Conservation (phyloP, 2,113 vertebrate genomes). For the Lipophrys pholis region DNA sequence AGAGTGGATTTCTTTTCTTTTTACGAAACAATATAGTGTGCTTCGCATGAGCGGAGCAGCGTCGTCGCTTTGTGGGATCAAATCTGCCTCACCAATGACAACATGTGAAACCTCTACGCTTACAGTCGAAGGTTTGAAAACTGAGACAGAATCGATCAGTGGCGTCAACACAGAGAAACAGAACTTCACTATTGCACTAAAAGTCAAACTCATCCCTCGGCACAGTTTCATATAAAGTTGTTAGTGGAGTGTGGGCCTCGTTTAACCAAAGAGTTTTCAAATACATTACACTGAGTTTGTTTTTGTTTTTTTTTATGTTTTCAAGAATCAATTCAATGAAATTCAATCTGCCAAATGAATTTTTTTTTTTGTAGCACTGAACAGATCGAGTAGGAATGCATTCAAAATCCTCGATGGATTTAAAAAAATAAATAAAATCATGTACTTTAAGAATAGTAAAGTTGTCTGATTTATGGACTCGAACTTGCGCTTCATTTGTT, state of each 20-base stretch:
- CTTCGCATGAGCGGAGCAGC: neutral
- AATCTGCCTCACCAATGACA: too few relatives aligned
- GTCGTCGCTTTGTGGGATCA: too few relatives aligned
- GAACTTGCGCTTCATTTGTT: too few relatives aligned
- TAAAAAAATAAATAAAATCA: neutral
- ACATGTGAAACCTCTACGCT: too few relatives aligned
- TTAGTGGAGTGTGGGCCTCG: neutral
- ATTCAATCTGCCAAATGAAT: neutral
- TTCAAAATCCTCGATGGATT: neutral
- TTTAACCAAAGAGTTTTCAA: neutral
- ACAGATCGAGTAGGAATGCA: neutral
- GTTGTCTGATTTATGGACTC: too few relatives aligned
- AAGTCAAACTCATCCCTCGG: conserved; percentile 38
- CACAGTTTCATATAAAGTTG: neutral
- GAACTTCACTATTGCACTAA: conserved; percentile 62
- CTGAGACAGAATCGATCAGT: neutral
- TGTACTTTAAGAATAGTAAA: neutral
- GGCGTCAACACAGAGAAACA: conserved; percentile 3
- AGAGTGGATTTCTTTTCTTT: too few relatives aligned
- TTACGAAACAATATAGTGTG: neutral
- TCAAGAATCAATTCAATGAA: too few relatives aligned
- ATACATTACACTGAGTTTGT: neutral
- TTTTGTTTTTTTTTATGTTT: too few relatives aligned
- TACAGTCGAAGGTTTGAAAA: neutral
- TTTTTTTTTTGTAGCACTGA: neutral